Conservation (phyloP, 2,888 invertebrate species). For the Sphaeridia pumilis region DNA sequence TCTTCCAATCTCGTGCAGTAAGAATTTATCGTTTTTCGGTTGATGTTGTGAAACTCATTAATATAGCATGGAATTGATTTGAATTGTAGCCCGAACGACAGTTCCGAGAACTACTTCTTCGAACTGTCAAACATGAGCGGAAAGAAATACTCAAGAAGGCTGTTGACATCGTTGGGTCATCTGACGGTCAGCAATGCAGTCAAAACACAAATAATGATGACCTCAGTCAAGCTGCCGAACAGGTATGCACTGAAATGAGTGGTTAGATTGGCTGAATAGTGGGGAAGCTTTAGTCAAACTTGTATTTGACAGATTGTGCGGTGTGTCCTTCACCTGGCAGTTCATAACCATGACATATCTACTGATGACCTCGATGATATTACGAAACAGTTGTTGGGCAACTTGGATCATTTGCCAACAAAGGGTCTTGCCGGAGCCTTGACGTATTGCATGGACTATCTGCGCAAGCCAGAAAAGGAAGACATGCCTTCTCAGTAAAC, state of each 20-base stretch:
- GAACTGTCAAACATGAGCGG: neutral
- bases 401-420: conserved; percentile 21
- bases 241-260: too few relatives aligned
- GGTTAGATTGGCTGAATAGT: too few relatives aligned
- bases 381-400: conserved; percentile 16
- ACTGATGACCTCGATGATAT: conserved; percentile 17
- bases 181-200: neutral
- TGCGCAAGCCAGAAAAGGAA: conserved; percentile 14
- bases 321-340: conserved; percentile 13
- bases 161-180: neutral
- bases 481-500: conserved; percentile 10
- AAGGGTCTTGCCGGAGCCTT: conserved; percentile 11
- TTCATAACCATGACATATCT: conserved; percentile 4
- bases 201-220: neutral
- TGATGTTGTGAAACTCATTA: too few relatives aligned
- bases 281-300: too few relatives aligned
- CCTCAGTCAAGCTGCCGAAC: neutral
- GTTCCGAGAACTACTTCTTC: conserved; percentile 1
- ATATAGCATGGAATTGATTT: too few relatives aligned
- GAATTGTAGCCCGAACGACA: conserved; percentile 4
- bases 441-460: conserved; percentile 18
- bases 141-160: conserved; percentile 1
- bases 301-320: conserved; percentile 23
- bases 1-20: too few relatives aligned
- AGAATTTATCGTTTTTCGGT: too few relatives aligned